Percentiles rank a stretch among this genome's conserved stretches.
Conservation (phyloP, 2,888 invertebrate genomes). For the Ophioninae sp. region DNA sequence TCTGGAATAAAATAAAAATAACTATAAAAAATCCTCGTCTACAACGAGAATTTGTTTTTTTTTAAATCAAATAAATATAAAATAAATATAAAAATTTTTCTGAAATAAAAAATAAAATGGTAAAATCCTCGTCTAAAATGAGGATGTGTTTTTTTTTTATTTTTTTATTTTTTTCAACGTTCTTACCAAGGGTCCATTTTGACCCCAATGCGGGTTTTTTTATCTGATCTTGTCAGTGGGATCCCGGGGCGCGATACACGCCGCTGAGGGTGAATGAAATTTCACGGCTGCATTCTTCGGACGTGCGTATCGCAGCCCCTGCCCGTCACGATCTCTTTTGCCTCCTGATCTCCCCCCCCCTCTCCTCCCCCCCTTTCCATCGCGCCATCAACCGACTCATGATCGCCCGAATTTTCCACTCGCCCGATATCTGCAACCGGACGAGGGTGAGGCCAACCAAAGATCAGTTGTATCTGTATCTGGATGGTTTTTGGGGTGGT, state of each 20-base stretch:
- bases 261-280: slow-evolving; percentile 41
- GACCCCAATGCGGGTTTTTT: not conserved
- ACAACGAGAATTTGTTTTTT: too few species aligned
- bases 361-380: not conserved
- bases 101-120: too few species aligned
- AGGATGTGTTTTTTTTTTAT: too few species aligned
- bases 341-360: not conserved
- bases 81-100: too few species aligned
- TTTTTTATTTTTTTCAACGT: not conserved
- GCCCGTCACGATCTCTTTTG: slow-evolving; percentile 13
- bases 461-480: slow-evolving; percentile 27
- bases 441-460: slow-evolving; percentile 15
- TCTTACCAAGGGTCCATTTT: slow-evolving; percentile 5
- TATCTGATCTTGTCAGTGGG: slow-evolving; percentile 50
- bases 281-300: slow-evolving; percentile 58
- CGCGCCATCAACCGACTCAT: not conserved
- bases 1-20: too few species aligned
- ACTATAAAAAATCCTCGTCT: too few species aligned
- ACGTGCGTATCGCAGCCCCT: slow-evolving; percentile 26
- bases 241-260: slow-evolving; percentile 28
- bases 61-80: too few species aligned
- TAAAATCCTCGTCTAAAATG: too few species aligned
- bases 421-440: not conserved
- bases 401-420: slow-evolving; percentile 33
- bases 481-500: slow-evolving; percentile 13